Conservation (phyloP, 2,888 invertebrate genomes). For the Acanthosepion esculentum region DNA sequence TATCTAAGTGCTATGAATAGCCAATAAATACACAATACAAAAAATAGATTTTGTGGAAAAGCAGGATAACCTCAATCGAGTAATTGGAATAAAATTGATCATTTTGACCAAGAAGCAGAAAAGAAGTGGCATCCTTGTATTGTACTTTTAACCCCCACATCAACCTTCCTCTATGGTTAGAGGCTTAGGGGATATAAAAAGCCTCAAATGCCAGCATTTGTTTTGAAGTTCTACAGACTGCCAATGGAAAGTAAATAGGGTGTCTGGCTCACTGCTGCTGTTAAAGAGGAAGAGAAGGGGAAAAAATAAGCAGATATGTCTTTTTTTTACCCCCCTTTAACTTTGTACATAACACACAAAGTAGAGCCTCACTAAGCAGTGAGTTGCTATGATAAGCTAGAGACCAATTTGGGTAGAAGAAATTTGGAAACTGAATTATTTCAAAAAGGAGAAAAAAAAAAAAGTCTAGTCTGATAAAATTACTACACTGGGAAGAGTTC, state of each 20-base stretch:
- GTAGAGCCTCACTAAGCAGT: background rate
- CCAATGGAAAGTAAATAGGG: background rate
- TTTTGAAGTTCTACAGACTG: background rate
- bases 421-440: conserved; percentile 33
- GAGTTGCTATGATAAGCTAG: background rate
- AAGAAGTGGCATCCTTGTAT: background rate
- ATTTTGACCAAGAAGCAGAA: background rate
- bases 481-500: conserved; percentile 17
- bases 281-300: background rate
- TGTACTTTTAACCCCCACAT: background rate
- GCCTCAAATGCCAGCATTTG: conserved; percentile 33
- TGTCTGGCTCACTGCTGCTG: background rate
- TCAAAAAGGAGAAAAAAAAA: background rate
- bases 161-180: background rate
- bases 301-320: background rate
- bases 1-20: too few species aligned
- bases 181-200: background rate
- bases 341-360: background rate
- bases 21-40: too few species aligned
- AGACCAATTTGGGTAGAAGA: background rate
- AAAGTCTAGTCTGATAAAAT: background rate
- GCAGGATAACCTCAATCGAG: too few species aligned
- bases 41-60: too few species aligned
- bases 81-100: background rate
- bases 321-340: background rate